A percentile compares a stretch with the other conserved stretches of the same genome.
Conservation (phyloP, 2,797 vertebrate species). For the Xerus rutilus region DNA sequence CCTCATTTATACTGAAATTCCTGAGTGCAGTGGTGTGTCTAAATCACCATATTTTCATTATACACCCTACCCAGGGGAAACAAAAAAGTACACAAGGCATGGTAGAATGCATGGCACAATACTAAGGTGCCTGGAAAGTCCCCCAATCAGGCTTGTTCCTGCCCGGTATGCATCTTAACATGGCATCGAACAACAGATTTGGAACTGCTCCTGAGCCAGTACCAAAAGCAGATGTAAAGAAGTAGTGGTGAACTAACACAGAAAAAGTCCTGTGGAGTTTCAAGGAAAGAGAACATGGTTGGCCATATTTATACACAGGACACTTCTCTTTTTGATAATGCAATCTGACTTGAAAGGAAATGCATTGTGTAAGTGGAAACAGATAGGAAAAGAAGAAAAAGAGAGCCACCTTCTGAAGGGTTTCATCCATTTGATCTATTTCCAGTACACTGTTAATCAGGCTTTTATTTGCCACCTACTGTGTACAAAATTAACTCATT, state of each 20-base stretch:
- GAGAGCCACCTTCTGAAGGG: background rate
- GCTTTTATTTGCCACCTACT: background rate
- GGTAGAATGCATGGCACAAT: background rate
- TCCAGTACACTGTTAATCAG: background rate
- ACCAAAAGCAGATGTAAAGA: slow-evolving; percentile 73
- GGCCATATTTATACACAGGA: slow-evolving; percentile 13
- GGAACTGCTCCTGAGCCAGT: slow-evolving; percentile 61
- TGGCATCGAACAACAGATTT: background rate
- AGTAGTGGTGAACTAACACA: slow-evolving; percentile 40
- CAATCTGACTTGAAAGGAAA: slow-evolving; percentile 61
- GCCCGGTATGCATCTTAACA: background rate
- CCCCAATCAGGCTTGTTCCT: background rate
- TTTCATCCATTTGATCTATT: background rate
- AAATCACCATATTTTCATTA: background rate
- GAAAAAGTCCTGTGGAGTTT: slow-evolving; percentile 11
- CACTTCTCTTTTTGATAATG: background rate
- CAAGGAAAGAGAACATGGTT: slow-evolving; percentile 38
- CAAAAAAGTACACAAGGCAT: background rate
- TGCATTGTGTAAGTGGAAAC: background rate
- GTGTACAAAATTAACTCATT: slow-evolving; percentile 14
- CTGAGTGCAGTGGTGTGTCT: background rate
- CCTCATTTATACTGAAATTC: background rate
- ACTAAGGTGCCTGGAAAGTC: slow-evolving; percentile 65
- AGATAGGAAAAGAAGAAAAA: background rate
- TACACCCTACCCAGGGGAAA: background rate